A percentile compares a stretch with the other conserved stretches of the same genome.
Conservation (phyloP, 2,797 vertebrate genomes). For the Melanotaenia trifasciata region DNA sequence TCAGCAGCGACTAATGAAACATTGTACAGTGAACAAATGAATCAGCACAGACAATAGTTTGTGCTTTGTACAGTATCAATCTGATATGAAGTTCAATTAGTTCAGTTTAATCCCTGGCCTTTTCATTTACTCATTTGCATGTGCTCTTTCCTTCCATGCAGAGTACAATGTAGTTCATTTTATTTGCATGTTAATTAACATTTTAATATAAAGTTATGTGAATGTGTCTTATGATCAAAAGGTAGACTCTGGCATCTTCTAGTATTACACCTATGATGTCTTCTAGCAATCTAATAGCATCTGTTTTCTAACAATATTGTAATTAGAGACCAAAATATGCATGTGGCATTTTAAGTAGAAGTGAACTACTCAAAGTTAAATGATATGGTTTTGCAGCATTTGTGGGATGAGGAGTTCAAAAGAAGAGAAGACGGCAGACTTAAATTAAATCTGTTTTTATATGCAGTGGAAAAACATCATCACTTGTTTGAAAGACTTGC, state of each 20-base stretch:
- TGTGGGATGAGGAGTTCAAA: not conserved
- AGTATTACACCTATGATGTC: not conserved
- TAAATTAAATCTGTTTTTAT: no score
- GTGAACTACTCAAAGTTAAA: not conserved
- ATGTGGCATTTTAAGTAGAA: not conserved
- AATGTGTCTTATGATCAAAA: not conserved
- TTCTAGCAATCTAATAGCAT: not conserved
- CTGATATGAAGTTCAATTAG: not conserved
- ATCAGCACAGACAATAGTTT: not conserved
- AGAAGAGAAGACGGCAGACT: not conserved
- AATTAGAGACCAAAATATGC: not conserved
- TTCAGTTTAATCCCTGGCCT: not conserved
- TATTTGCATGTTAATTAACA: constrained; percentile 5
- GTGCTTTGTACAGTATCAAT: not conserved
- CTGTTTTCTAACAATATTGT: not conserved
- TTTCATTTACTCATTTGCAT: not conserved
- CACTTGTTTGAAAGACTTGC: no score
- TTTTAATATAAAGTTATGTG: not conserved
- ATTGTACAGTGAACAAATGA: not conserved
- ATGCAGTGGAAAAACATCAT: no score
- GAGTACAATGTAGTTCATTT: not conserved
- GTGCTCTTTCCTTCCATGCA: no score
- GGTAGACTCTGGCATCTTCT: not conserved
- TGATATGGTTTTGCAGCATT: not conserved
- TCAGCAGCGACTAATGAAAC: not conserved